Percentiles rank a stretch among this genome's conserved stretches.
These are phyloP conservation scores for Heterotilapia buettikoferi DNA, from an alignment of 2,113 vertebrate species.

Conservation along the genomic window DNA sequence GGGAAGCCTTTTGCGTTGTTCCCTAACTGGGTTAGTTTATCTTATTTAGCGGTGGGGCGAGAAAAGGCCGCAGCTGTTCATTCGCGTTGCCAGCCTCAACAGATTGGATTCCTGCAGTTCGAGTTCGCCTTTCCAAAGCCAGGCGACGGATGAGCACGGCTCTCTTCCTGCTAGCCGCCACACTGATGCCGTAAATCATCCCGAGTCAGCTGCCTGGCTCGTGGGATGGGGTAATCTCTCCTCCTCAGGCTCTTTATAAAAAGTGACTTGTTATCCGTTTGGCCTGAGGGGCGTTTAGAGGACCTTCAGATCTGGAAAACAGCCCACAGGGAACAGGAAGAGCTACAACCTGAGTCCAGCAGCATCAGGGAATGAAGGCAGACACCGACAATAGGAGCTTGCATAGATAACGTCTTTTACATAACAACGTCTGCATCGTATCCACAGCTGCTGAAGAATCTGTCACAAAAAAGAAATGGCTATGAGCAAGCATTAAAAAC, in stretches of 20 bases:
- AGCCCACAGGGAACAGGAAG: not conserved
- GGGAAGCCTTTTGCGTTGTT: constrained; percentile 35
- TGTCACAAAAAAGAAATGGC: not conserved
- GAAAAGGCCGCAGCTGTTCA: constrained; percentile 63
- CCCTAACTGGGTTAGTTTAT: constrained; percentile 55
- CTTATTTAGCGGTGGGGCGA: constrained; percentile 59
- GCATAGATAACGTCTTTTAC: not conserved
- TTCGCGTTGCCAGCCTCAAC: constrained; percentile 45
- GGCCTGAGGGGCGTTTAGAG: constrained; percentile 10
- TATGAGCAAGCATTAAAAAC: rapidly evolving
- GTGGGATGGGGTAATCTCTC: constrained; percentile 35
- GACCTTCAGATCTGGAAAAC: constrained; percentile 3
- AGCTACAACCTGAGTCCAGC: not conserved
- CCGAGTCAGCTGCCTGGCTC: constrained; percentile 23
- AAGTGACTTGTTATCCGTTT: constrained; percentile 29
- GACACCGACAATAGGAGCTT: not conserved
- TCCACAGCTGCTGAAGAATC: not conserved
- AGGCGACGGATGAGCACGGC: constrained; percentile 10
- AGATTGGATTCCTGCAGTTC: constrained; percentile 58
- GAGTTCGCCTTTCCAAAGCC: constrained; percentile 44
- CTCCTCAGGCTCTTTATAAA: constrained; percentile 24
- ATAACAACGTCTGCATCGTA: not conserved
- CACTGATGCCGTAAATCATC: constrained; percentile 49
- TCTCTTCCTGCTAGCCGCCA: constrained; percentile 13
- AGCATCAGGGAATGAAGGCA: not conserved